Conservation (phyloP, 2,797 vertebrate species). For the Spinibarbus caldwelli region DNA sequence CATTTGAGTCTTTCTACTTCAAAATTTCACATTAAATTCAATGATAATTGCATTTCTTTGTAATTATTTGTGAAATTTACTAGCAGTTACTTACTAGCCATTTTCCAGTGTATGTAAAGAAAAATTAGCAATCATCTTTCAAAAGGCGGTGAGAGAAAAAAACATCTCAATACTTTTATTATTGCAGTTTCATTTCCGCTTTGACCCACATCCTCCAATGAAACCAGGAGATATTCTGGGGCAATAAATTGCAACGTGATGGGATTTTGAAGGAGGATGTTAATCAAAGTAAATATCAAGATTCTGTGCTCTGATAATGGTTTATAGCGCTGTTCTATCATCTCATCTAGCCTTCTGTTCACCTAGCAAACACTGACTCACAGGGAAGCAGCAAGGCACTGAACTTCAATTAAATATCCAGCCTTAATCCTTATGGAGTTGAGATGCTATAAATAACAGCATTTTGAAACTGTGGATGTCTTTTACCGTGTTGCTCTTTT, state of each 20-base stretch:
- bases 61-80: not conserved
- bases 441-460: slow-evolving; percentile 55
- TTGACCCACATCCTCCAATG: slow-evolving; percentile 34
- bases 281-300: slow-evolving; percentile 60
- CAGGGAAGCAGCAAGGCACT: slow-evolving; percentile 42
- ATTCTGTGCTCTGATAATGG: slow-evolving; percentile 56
- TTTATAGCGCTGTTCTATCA: slow-evolving; percentile 31
- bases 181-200: slow-evolving; percentile 50
- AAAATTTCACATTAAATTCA: not conserved
- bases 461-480: slow-evolving; percentile 28
- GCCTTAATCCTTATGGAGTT: slow-evolving; percentile 48
- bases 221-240: slow-evolving; percentile 37
- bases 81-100: not conserved
- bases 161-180: slow-evolving; percentile 39
- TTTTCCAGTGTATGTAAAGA: not conserved
- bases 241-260: slow-evolving; percentile 34
- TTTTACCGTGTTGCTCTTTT: slow-evolving; percentile 32
- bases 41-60: not conserved
- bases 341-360: slow-evolving; percentile 38
- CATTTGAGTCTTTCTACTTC: not conserved
- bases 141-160: slow-evolving; percentile 1
- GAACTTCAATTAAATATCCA: slow-evolving; percentile 62
- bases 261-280: slow-evolving; percentile 37
- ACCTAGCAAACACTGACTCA: slow-evolving; percentile 52
- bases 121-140: slow-evolving; percentile 34